Evolutionary conservation across 2,888 invertebrate species (phyloP).

Genomic region (Tetragonula carbonaria): DNA sequence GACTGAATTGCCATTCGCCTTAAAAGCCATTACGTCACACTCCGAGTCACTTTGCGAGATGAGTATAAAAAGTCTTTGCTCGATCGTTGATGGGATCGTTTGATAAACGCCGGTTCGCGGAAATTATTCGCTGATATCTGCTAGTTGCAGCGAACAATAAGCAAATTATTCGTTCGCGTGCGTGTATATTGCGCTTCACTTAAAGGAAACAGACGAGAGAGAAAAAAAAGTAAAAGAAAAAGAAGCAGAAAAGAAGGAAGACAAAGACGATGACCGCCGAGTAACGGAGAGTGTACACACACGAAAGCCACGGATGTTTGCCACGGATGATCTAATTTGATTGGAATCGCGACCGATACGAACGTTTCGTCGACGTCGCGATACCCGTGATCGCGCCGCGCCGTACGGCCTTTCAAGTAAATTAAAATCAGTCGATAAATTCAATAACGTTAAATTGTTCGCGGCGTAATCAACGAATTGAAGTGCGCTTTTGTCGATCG

Average conservation of each 20-base stretch:
- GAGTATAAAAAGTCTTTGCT: slow-evolving; percentile 5
- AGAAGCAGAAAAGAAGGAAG: not conserved
- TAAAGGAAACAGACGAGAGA: slow-evolving; percentile 11
- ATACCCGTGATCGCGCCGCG: not conserved
- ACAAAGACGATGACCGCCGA: not conserved
- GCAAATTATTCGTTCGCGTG: slow-evolving; percentile 54
- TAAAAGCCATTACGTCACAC: slow-evolving; percentile 4
- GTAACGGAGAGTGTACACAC: not conserved
- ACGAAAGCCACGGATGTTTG: slow-evolving; percentile 22
- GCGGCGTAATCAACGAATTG: slow-evolving; percentile 29
- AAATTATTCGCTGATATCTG: slow-evolving; percentile 8
- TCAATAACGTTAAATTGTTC: slow-evolving; percentile 41
- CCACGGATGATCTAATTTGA: slow-evolving; percentile 47
- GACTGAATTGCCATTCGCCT: not conserved
- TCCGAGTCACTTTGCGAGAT: not conserved
- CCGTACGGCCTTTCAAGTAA: slow-evolving; percentile 35
- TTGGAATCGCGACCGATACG: slow-evolving; percentile 35
- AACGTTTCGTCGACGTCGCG: not conserved
- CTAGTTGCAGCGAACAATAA: slow-evolving; percentile 3
- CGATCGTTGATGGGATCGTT: not conserved
- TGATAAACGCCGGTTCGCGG: slow-evolving; percentile 20
- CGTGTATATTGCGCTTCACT: slow-evolving; percentile 13
- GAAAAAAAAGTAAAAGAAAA: not conserved
- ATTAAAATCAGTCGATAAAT: slow-evolving; percentile 49
- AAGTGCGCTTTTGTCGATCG: slow-evolving; percentile 1